Base-by-base conservation (phyloP, 2,113 vertebrate genomes). In the Urocynchramus pylzowi region DNA sequence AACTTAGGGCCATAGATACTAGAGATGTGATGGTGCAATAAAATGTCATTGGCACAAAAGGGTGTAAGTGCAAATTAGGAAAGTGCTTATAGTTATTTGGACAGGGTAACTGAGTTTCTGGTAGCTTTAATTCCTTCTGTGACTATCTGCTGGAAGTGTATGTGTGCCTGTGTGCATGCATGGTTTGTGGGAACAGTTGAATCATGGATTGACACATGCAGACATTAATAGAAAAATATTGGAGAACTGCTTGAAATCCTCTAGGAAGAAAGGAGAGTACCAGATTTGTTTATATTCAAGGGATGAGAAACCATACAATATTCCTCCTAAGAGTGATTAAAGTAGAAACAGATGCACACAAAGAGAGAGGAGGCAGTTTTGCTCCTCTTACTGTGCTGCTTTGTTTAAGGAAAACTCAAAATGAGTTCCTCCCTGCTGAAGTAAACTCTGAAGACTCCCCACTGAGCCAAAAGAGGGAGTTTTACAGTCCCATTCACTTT, bases 341-440 rank as follows among this genome's bases (percentile, higher is more conserved):
- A 94, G 31, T 37, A 8, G 71, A 90, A 95, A 88, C 94, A 91
- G 57, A 61, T 35, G 70, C 35, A 88, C 60, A 82, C 65, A 90
- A 94, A 94, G 91, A 63, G 39, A 88, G 63, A 70, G 35, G 30
- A 79, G 64, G 54, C 83, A 94, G 60, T 91, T 94, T 90, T 74
- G 10, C 53, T 90, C 41, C 73, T 77, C 67, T 91, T 57, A 86
- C 50, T 90, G 82, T 90, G 90, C 84, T 2, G 13, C 77, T 96
- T 96, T 94, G 71, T 94, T 95, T 91, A 84, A 89, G 50, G 30
- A 92, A 97, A 94, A 92, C 28, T 84, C 44, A 71, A 93, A 94
- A 96, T 7, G 3, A 93, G 94, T 90, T 97, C 95, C 71, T 90
- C 87, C 91, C 70, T 61, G 59, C 67, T 92, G 90, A 96, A 95